Evolutionary conservation across 2,113 vertebrate species (phyloP).

Genomic region (Emydura subglobosa): DNA sequence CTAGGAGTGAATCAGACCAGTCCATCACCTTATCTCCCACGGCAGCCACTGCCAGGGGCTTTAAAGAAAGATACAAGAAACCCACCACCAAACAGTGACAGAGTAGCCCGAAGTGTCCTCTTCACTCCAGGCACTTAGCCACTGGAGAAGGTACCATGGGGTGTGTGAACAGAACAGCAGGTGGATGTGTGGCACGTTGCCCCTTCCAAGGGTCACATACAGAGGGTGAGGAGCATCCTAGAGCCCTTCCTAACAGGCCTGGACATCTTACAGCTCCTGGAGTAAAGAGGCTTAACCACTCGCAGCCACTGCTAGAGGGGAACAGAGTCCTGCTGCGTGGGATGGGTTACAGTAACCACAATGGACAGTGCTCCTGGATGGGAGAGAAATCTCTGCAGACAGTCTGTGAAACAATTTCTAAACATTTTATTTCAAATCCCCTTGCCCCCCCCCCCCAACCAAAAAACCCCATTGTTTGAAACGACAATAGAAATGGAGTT

Average conservation of each 20-base stretch:
- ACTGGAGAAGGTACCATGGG: not conserved
- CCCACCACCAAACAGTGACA: not conserved
- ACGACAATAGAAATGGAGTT: conserved; percentile 76
- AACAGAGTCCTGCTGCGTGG: not conserved
- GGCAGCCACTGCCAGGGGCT: not conserved
- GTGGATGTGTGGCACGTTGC: not conserved
- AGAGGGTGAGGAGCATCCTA: not conserved
- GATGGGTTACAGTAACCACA: not conserved
- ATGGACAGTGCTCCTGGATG: not conserved
- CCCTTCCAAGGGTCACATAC: not conserved
- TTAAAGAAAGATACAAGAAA: not conserved
- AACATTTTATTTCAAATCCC: conserved; percentile 79
- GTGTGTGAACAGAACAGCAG: not conserved
- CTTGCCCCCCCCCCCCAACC: conserved; percentile 28
- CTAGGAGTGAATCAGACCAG: not conserved
- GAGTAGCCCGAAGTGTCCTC: not conserved
- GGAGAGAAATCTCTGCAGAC: not conserved
- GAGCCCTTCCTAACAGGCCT: not conserved
- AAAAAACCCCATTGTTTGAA: conserved; percentile 63
- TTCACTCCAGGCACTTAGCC: not conserved
- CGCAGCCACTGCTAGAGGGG: not conserved
- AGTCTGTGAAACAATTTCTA: conserved; percentile 53
- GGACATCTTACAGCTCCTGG: not conserved
- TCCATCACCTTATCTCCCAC: not conserved
- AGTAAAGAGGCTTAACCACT: not conserved